Base-by-base conservation (phyloP, 2,113 vertebrate genomes). In the Panthera leo region DNA sequence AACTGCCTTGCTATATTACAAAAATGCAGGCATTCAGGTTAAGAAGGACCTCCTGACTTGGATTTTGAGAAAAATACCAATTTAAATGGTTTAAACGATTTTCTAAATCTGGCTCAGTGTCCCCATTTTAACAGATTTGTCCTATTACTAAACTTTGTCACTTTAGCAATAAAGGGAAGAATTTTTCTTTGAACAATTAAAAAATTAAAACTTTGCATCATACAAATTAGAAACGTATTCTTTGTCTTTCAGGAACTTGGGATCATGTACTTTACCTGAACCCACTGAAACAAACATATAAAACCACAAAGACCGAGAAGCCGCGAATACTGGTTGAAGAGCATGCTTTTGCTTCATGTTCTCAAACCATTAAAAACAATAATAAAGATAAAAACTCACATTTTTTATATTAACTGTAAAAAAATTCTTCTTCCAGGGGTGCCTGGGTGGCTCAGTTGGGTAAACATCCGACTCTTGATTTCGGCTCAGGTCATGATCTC, bases 1-100 rank as follows among this genome's bases (percentile, higher is more conserved):
- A 96, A 85, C 73, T 86, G 80, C 31, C 96, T 95, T 93, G 95
- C 85, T 97, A 89, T 70, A 95, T 98, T 96, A 97, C 79, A 98
- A 97, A 95, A 97, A 97, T 29, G 25, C 0, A 85, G 84, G 96
- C 51, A 53, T 95, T 89, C 78, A 11, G 18, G 93, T 13, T 2
- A 23, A 85, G 90, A 97, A 97, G 82, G 84, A 79, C 89, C 91
- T 91, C 92, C 95, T 97, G 93, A 98, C 95, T 89, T 63, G 78
- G 80, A 92, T 94, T 97, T 96, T 91, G 93, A 94, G 94, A 88
- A 96, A 98, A 90, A 87, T 61, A 88, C 21, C 34, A 79, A 70
- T 92, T 67, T 85, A 63, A 88, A 84, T 29, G 79, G 23, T 88
- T 94, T 86, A 87, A 95, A 94, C 21, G 58, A 61, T 86, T 97